Evolutionary conservation across 2,113 vertebrate species (phyloP).

Genomic region (Phoxinus phoxinus): DNA sequence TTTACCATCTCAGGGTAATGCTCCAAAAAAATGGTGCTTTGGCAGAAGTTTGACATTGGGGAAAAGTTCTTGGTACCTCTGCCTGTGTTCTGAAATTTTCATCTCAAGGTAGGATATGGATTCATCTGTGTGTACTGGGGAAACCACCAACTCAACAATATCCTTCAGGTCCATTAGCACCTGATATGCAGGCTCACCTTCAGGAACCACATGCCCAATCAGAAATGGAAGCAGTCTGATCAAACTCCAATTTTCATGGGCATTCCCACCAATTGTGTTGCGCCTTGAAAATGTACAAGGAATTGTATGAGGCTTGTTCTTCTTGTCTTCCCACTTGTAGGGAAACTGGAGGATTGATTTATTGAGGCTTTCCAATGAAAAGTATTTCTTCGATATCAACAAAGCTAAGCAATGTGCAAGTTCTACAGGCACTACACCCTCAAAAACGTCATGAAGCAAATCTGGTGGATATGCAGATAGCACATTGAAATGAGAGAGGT

Average conservation of each 20-base stretch:
- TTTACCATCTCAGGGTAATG: conserved; percentile 1
- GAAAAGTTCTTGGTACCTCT: conserved; percentile 2
- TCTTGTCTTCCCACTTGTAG: conserved; percentile 14
- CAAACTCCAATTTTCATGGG: background rate
- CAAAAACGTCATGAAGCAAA: background rate
- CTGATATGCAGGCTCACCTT: conserved; percentile 8
- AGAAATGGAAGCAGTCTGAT: background rate
- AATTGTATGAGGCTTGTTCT: conserved; percentile 6
- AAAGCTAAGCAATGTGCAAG: conserved; percentile 7
- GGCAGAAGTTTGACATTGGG: background rate
- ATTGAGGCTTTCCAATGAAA: background rate
- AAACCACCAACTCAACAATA: conserved; percentile 1
- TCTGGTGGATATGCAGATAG: background rate
- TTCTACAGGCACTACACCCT: conserved; percentile 23
- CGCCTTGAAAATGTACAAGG: background rate
- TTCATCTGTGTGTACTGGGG: conserved; percentile 17
- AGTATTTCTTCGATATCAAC: conserved; percentile 8
- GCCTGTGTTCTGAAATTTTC: background rate
- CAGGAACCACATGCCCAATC: background rate
- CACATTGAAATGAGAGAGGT: conserved; percentile 6
- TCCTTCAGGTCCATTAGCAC: background rate
- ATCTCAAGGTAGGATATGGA: conserved; percentile 16
- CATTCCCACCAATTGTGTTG: background rate
- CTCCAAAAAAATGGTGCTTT: background rate
- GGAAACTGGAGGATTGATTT: background rate